Conservation (phyloP, 2,797 vertebrate genomes). For the Scarus forsteni region DNA sequence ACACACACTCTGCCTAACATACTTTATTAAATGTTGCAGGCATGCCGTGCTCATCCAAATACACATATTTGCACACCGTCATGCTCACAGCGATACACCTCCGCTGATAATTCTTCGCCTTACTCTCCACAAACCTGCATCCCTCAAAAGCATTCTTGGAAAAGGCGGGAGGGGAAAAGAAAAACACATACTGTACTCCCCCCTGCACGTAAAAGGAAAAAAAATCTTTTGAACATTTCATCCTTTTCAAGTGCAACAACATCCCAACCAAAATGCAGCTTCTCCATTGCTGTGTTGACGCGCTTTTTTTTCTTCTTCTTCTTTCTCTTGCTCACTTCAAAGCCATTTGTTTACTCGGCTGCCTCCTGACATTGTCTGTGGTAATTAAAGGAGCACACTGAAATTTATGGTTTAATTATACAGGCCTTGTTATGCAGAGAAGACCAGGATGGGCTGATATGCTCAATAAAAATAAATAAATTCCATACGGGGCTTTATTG, state of each 20-base stretch:
- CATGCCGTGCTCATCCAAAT: slow-evolving; percentile 44
- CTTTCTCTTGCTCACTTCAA: slow-evolving; percentile 75
- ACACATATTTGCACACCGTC: slow-evolving; percentile 65
- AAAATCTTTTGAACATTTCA: slow-evolving; percentile 74
- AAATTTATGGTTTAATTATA: slow-evolving; percentile 87
- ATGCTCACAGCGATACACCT: slow-evolving; percentile 55
- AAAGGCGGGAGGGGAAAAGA: slow-evolving; percentile 40
- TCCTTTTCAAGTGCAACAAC: slow-evolving; percentile 79
- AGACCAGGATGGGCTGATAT: slow-evolving; percentile 79
- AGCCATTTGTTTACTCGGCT: slow-evolving; percentile 83
- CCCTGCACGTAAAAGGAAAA: slow-evolving; percentile 35
- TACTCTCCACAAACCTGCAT: slow-evolving; percentile 73
- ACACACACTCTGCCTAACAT: slow-evolving; percentile 23
- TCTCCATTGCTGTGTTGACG: slow-evolving; percentile 72
- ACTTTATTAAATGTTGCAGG: slow-evolving; percentile 49
- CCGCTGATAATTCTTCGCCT: slow-evolving; percentile 65
- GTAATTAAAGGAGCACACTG: slow-evolving; percentile 83
- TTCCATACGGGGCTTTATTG: slow-evolving; percentile 79
- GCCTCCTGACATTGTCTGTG: slow-evolving; percentile 83
- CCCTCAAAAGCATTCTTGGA: slow-evolving; percentile 72
- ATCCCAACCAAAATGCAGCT: slow-evolving; percentile 75
- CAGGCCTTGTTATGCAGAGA: slow-evolving; percentile 83
- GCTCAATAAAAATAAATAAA: slow-evolving; percentile 85
- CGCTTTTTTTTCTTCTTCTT: slow-evolving; percentile 36
- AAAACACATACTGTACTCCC: slow-evolving; percentile 61